A percentile compares a stretch with the other conserved stretches of the same genome.
Conservation (phyloP, 2,113 vertebrate species). For the Okapia johnstoni region DNA sequence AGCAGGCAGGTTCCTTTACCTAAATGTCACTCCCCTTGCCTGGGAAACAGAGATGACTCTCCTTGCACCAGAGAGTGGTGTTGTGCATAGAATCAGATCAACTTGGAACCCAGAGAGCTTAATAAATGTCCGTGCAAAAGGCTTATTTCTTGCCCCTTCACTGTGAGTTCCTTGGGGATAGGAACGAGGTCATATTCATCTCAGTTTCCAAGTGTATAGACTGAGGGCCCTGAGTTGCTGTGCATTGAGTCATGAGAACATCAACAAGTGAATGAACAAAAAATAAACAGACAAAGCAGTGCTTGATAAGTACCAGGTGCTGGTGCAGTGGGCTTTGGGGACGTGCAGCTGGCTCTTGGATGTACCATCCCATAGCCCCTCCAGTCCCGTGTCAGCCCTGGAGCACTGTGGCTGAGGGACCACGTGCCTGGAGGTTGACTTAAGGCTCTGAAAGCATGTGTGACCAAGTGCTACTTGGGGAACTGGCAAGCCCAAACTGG, state of each 20-base stretch:
- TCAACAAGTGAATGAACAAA: neutral
- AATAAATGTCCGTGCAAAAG: too few relatives aligned
- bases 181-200: neutral
- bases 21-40: too few relatives aligned
- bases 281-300: neutral
- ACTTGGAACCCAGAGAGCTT: neutral
- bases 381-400: neutral
- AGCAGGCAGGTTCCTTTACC: neutral
- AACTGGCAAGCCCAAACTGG: neutral
- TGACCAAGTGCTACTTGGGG: rapidly evolving
- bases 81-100: neutral
- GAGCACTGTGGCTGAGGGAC: rapidly evolving
- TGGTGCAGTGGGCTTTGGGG: neutral
- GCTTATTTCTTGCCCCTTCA: neutral
- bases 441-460: neutral
- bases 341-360: neutral
- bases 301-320: rapidly evolving
- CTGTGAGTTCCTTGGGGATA: neutral
- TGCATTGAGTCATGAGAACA: neutral
- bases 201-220: neutral
- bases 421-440: neutral
- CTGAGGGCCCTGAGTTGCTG: neutral
- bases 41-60: neutral
- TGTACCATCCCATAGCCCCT: neutral
- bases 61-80: neutral